phyloP scores from a whole-genome alignment of 2,113 vertebrate species.

The Perccottus glenii region DNA sequence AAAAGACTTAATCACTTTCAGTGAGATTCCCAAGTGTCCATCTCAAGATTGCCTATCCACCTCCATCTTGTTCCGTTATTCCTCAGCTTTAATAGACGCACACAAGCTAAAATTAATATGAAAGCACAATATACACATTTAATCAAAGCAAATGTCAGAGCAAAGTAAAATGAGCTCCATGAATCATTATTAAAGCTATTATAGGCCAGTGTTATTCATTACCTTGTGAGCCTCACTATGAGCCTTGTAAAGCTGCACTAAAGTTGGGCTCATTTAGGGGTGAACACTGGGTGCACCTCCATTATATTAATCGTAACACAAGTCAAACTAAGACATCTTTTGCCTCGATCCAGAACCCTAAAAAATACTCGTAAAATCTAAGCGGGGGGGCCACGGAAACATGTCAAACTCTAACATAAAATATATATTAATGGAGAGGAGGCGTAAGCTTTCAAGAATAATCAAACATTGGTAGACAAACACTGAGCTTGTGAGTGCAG shows the following conservation, averaged over 20 bases:
- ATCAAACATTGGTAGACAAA: too few relatives aligned
- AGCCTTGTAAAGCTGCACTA: background rate
- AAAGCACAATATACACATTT: constrained; percentile 3
- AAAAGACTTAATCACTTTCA: too few relatives aligned
- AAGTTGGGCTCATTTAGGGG: constrained; percentile 21
- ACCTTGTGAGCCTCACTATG: background rate
- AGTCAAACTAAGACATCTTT: constrained; percentile 35
- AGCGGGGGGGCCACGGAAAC: constrained; percentile 16
- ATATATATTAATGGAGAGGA: too few relatives aligned
- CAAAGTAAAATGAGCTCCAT: constrained; percentile 5
- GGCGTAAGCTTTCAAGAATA: too few relatives aligned
- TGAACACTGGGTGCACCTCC: constrained; percentile 12
- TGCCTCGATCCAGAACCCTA: background rate
- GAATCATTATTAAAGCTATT: constrained; percentile 8
- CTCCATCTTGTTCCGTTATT: background rate
- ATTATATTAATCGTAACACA: constrained; percentile 33
- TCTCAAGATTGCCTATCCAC: background rate
- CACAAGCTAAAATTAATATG: background rate
- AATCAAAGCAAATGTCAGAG: constrained; percentile 10
- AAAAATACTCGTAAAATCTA: constrained; percentile 2
- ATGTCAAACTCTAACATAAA: background rate
- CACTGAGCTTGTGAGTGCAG: too few relatives aligned
- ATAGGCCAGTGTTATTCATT: background rate
- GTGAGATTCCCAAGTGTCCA: too few relatives aligned
- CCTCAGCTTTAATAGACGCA: background rate